Base-by-base conservation (phyloP, 2,113 vertebrate genomes). In the Cygnus buccinator region DNA sequence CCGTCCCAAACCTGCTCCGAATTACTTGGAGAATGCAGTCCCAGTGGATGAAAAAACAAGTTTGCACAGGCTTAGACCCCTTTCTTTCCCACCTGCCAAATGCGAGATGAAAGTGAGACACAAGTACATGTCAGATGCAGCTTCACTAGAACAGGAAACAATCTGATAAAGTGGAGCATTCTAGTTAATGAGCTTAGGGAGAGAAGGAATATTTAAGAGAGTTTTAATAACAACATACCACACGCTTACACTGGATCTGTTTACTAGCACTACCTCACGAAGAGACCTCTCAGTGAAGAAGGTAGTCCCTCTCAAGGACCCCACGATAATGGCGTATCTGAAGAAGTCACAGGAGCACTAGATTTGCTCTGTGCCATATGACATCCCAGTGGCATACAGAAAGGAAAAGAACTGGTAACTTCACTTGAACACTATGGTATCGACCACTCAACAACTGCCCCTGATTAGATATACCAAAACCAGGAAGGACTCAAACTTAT, bases 1-100 rank as follows among this genome's bases (percentile, higher is more conserved):
- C 54, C 43, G 26, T 43, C 44, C 19, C 57, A 89, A 6, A 71
- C 0, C 0, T 62, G 25, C 33, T 90, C n/a, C 43, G 29, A 73
- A 46, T 39, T 41, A 70, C 48, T 41, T 43, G 25, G 22, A 77
- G 18, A 94, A 91, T 31, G 28, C 19, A 85, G 18, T 50, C 16
- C 13, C 28, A 52, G 16, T 79, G 63, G 39, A 89, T 50, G 14
- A 76, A 68, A 89, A 57, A 70, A 11, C 7, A 62, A 22, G 7
- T 23, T 50, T n/a, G 11, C 22, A 68, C 29, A 28, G 63, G 5
- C 26, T 92, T 33, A 59, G 43, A 57, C 10, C 41, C 26, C 29
- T 22, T 67, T 43, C 50, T 31, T 35, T 5, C 15, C 21, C 10
- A 78, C 11, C 19, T 76, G 13, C 31, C 37, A 86, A 94, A 93